Percentiles rank a stretch among this genome's conserved stretches.
phyloP scores from a whole-genome alignment of 2,113 vertebrate species.

The Galbula dea region DNA sequence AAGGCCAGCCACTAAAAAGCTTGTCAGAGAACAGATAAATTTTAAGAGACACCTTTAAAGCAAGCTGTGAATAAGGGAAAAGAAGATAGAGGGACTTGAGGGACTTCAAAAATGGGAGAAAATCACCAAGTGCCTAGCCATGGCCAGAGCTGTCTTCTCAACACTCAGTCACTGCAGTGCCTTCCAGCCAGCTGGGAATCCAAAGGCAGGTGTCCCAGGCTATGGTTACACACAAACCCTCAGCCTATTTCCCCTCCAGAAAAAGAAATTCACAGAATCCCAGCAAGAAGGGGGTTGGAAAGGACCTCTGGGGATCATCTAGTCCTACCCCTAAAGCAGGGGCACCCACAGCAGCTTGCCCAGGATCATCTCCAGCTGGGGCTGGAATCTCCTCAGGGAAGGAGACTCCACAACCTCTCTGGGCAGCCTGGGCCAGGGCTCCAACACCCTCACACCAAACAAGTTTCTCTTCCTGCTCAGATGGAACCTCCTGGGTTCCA shows the following conservation, averaged over 20 bases:
- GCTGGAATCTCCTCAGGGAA: too few relatives aligned
- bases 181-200: not conserved
- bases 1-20: not conserved
- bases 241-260: not conserved
- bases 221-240: fast-evolving
- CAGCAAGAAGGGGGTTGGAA: too few relatives aligned
- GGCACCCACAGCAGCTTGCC: too few relatives aligned
- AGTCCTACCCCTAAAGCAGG: too few relatives aligned
- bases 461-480: too few relatives aligned
- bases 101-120: not conserved
- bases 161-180: fast-evolving
- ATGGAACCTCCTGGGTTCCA: too few relatives aligned
- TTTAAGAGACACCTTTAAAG: not conserved
- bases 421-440: too few relatives aligned
- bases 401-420: too few relatives aligned
- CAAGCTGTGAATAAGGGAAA: not conserved
- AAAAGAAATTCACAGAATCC: not conserved
- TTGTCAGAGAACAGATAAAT: not conserved
- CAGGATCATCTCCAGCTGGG: too few relatives aligned
- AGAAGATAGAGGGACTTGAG: not conserved
- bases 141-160: not conserved
- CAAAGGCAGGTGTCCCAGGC: not conserved
- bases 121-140: not conserved
- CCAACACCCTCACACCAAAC: too few relatives aligned
- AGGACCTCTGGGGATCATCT: too few relatives aligned